A percentile compares a stretch with the other conserved stretches of the same genome.
Evolutionary conservation across 2,113 vertebrate species (phyloP).

Genomic region (Sarotherodon lohbergeri): DNA sequence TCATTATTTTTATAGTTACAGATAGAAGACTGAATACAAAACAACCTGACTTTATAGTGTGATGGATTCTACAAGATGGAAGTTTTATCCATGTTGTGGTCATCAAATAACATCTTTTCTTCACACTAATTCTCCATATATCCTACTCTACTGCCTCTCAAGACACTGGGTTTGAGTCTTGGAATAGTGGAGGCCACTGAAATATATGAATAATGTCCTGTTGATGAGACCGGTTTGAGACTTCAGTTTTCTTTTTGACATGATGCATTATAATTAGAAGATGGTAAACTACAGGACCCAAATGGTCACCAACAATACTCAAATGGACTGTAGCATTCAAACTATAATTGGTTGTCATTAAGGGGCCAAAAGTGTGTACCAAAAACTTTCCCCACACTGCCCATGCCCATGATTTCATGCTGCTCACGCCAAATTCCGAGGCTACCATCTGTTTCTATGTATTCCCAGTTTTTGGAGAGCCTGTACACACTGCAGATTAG

Average conservation of each 20-base stretch:
- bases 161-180: not conserved
- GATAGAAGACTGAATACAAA: not conserved
- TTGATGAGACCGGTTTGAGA: not conserved
- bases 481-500: not conserved
- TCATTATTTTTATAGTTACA: not conserved
- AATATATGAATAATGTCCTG: not conserved
- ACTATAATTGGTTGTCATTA: not conserved
- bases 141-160: not conserved
- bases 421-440: not conserved
- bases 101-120: not conserved
- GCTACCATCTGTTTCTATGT: not conserved
- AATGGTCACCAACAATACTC: not conserved
- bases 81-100: not conserved
- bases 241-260: not conserved
- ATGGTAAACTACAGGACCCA: not conserved
- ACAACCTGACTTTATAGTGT: not conserved
- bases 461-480: not conserved
- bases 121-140: not conserved
- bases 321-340: not conserved
- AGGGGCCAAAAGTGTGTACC: not conserved
- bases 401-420: not conserved
- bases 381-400: not conserved
- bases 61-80: not conserved
- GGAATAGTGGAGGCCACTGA: not conserved
- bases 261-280: not conserved